phyloP scores from a whole-genome alignment of 2,888 invertebrate genomes.

The Anorthoa munda region DNA sequence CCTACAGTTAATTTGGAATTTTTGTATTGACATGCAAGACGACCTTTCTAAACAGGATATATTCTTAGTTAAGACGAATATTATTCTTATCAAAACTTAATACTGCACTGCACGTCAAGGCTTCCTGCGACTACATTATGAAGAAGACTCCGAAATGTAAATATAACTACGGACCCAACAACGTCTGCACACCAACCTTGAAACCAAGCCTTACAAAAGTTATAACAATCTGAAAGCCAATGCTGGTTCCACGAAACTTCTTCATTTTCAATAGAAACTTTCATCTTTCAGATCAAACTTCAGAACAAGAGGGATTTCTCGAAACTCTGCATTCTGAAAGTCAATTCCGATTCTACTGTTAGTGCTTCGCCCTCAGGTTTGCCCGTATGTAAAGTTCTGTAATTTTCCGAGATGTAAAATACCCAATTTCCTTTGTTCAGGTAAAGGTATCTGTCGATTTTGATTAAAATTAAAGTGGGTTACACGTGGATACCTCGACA shows the following conservation, averaged over 20 bases:
- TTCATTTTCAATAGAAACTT: slow-evolving; percentile 48
- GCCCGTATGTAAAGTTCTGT: slow-evolving; percentile 11
- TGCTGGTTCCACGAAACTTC: slow-evolving; percentile 32
- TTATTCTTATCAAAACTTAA: background rate
- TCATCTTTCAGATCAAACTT: slow-evolving; percentile 36
- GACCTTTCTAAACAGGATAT: background rate
- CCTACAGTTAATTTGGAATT: background rate
- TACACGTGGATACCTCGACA: slow-evolving; percentile 10
- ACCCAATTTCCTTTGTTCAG: slow-evolving; percentile 13
- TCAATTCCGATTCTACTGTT: slow-evolving; percentile 3
- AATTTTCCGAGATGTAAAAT: slow-evolving; percentile 1
- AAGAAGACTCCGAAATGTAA: background rate
- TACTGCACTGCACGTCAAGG: background rate
- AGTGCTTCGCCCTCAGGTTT: background rate
- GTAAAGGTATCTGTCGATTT: slow-evolving; percentile 1
- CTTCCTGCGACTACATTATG: too few relatives aligned
- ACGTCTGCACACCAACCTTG: slow-evolving; percentile 12
- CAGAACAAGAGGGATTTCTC: slow-evolving; percentile 24
- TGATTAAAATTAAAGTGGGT: slow-evolving; percentile 20
- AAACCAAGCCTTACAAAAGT: slow-evolving; percentile 34
- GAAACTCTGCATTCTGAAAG: slow-evolving; percentile 9
- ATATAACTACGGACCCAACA: background rate
- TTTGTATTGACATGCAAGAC: background rate
- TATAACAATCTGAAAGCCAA: slow-evolving; percentile 42
- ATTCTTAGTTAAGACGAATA: background rate